These are phyloP conservation scores for Mactromeris polynyma DNA, from an alignment of 2,888 invertebrate species.

Conservation along the genomic window DNA sequence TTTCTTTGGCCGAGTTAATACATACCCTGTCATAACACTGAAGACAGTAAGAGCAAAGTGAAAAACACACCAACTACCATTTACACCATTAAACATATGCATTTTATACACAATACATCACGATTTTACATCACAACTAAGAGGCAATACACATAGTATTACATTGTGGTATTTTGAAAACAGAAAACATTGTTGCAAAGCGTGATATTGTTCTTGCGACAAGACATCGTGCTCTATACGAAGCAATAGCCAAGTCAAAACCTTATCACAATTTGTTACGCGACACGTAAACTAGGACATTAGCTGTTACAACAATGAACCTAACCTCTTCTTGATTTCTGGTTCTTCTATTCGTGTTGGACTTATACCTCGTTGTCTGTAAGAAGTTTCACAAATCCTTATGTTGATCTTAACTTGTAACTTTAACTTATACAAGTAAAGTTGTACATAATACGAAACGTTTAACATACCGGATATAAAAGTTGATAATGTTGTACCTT, in stretches of 20 bases:
- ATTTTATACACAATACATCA: too few relatives aligned
- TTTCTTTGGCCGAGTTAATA: too few relatives aligned
- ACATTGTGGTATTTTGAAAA: background rate
- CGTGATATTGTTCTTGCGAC: background rate
- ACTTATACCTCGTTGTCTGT: background rate
- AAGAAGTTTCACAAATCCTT: background rate
- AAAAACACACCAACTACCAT: too few relatives aligned
- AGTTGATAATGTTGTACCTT: too few relatives aligned
- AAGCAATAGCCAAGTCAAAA: background rate
- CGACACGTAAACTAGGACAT: background rate
- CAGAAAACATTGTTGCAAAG: background rate
- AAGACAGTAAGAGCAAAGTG: too few relatives aligned
- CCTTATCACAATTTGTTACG: background rate
- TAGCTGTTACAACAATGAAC: slow-evolving; percentile 13
- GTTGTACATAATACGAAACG: too few relatives aligned
- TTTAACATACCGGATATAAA: too few relatives aligned
- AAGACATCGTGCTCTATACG: background rate
- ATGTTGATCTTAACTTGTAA: too few relatives aligned
- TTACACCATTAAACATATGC: too few relatives aligned
- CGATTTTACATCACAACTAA: background rate
- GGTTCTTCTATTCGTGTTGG: slow-evolving; percentile 5
- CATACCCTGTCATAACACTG: too few relatives aligned
- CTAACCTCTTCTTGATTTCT: slow-evolving; percentile 7
- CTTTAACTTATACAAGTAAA: too few relatives aligned
- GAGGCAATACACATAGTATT: background rate